Evolutionary conservation across 2,113 vertebrate species (phyloP), one percentile per base, ranked within the genome.

Genomic region (Phylloscopus whistleri): DNA sequence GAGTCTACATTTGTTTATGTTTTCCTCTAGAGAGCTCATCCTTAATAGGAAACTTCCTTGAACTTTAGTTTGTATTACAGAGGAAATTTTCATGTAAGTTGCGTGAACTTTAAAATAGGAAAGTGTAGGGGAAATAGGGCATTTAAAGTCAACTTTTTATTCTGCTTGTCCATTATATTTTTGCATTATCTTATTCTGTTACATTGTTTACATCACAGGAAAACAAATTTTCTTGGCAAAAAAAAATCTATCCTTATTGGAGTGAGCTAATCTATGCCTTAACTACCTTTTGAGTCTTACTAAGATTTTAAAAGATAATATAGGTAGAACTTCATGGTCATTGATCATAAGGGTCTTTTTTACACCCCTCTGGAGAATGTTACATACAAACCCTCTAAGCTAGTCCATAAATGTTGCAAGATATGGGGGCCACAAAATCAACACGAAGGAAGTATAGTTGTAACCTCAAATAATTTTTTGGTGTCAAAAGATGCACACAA

Each of bases 391-490:
- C 20, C 8, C 31, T 24, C 49, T 83, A 56, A 23, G 8, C 7
- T 26, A 73, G 73, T 77, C 51, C 37, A 56, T 56, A 93, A 91
- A 84, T 11, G 10, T 22, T 60, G 49, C 14, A 84, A 89, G 75
- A 84, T 53, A 52, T 53, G 46, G 33, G 22, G 31, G 6, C 18
- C 70, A 51, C 30, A 55, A 59, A 85, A 95, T 89, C 75, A 68
- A 33, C 1, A 2, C 6, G 20, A 43, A 83, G 48, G 39, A 81
- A 90, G 10, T 46, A 22, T 2, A 76, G 37, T 19, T 79, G 48
- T 20, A 84, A 66, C n/a, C 31, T 84, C 66, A 88, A 90, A 93
- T 87, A 60, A 84, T 64, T 90, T 96, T 90, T 90, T 90, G 48
- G n/a, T 73, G 66, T 92, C 41, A 79, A 33, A 95, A 95, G 76